A percentile compares a stretch with the other conserved stretches of the same genome.
These are phyloP conservation scores for Hylaeus volcanicus DNA, from an alignment of 1,140 invertebrate genomes.

Conservation along the genomic window DNA sequence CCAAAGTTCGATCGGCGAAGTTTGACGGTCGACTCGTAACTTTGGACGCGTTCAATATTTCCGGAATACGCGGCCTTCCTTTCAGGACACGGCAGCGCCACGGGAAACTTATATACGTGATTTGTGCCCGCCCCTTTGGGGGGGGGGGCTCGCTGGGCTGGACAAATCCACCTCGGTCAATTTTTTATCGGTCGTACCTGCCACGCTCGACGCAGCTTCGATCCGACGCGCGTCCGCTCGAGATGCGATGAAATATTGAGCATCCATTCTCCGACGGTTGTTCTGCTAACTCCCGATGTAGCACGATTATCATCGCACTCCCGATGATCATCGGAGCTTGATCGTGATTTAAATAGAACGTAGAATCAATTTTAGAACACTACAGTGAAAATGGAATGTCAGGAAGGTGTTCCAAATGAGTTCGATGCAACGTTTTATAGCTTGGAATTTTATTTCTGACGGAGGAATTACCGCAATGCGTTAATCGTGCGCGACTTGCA, in stretches of 20 bases:
- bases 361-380: no score
- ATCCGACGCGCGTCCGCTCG: constrained; percentile 4
- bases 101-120: constrained; percentile 59
- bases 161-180: constrained; percentile 55
- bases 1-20: constrained; percentile 57
- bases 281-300: background rate
- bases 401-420: no score
- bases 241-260: constrained; percentile 43
- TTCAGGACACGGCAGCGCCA: constrained; percentile 13
- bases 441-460: no score
- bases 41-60: constrained; percentile 62
- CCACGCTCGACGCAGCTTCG: background rate
- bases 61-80: constrained; percentile 48
- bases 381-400: no score
- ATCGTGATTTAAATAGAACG: no score
- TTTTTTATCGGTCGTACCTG: constrained; percentile 52
- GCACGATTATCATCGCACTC: no score
- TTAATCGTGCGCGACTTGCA: no score
- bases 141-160: background rate
- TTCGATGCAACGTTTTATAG: no score
- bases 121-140: constrained; percentile 37
- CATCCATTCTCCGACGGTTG: background rate
- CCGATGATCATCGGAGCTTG: no score
- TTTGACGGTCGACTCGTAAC: constrained; percentile 60
- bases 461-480: no score